A percentile compares a stretch with the other conserved stretches of the same genome.
These are phyloP conservation scores for Barypeithes pellucidus DNA, from an alignment of 2,888 invertebrate genomes.

Conservation along the genomic window DNA sequence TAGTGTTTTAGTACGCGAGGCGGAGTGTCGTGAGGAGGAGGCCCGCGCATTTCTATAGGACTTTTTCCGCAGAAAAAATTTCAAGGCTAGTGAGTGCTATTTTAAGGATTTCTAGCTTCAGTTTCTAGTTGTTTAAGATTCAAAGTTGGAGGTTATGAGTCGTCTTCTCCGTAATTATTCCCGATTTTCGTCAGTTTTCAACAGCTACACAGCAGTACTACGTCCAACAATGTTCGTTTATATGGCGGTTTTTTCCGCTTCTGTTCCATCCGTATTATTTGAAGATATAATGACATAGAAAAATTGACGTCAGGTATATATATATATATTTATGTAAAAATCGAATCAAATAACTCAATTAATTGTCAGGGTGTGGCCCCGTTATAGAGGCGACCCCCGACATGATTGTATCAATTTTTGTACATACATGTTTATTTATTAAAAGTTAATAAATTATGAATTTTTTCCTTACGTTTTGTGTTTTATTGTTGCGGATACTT, in stretches of 20 bases:
- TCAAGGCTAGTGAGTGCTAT: constrained; percentile 43
- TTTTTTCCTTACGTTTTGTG: constrained; percentile 19
- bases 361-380: constrained; percentile 7
- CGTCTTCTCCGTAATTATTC: too few species aligned
- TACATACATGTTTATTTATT: constrained; percentile 22
- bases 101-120: constrained; percentile 35
- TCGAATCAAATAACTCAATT: constrained; percentile 3
- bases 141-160: not conserved
- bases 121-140: constrained; percentile 16
- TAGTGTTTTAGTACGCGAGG: not conserved
- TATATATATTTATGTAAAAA: not conserved
- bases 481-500: constrained; percentile 3
- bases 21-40: too few species aligned
- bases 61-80: constrained; percentile 16
- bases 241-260: too few species aligned
- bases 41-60: not conserved
- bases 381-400: constrained; percentile 29
- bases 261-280: too few species aligned
- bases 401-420: constrained; percentile 6
- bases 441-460: constrained; percentile 15
- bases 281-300: too few species aligned
- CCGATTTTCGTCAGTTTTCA: too few species aligned
- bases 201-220: too few species aligned
- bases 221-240: too few species aligned
- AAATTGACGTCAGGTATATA: not conserved